Percentiles rank a stretch among this genome's conserved stretches.
phyloP scores from a whole-genome alignment of 2,113 vertebrate genomes.

The Dicaeum eximium region DNA sequence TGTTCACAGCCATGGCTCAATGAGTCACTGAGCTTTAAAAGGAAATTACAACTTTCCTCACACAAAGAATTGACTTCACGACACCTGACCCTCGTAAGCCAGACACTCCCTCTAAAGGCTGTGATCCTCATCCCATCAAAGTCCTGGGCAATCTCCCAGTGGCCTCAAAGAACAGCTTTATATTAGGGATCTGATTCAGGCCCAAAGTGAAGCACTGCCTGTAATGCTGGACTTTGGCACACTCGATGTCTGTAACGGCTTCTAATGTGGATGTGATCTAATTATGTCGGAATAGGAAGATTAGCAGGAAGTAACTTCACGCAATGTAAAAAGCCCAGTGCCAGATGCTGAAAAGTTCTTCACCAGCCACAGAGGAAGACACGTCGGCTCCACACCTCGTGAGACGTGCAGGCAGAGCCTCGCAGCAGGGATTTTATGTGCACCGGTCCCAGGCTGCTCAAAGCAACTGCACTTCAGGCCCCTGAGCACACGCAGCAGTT shows the following conservation, averaged over 20 bases:
- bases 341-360: neutral
- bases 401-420: neutral
- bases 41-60: conserved; percentile 66
- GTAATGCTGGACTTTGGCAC: conserved; percentile 1
- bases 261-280: conserved; percentile 5
- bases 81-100: conserved; percentile 33
- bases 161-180: neutral
- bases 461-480: neutral
- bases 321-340: neutral
- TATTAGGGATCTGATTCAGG: neutral
- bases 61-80: conserved; percentile 28
- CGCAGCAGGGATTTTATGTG: neutral
- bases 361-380: neutral
- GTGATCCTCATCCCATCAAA: neutral
- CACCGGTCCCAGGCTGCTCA: neutral
- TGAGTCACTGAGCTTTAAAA: conserved; percentile 59
- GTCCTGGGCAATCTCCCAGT: neutral
- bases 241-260: neutral
- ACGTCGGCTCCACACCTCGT: neutral
- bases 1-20: conserved; percentile 43
- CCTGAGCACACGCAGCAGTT: neutral
- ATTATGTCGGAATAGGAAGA: conserved; percentile 37
- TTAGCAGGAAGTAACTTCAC: conserved; percentile 47
- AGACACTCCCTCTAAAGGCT: conserved; percentile 47
- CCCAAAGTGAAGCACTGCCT: neutral